Evolutionary conservation across 2,888 invertebrate species (phyloP).

Genomic region (Rhamphomyia laevipes): DNA sequence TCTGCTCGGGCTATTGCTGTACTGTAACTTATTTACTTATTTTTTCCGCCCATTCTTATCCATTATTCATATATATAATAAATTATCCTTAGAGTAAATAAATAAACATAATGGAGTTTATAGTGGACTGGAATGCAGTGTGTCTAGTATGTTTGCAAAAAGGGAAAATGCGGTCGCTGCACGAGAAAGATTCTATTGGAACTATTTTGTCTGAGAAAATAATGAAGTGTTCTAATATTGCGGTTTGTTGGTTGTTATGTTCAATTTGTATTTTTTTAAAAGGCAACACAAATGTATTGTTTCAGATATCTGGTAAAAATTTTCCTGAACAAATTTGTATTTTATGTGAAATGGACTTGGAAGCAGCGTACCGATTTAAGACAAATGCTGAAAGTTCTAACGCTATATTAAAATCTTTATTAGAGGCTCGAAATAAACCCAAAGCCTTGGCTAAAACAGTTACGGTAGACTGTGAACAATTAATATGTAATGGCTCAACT

Average conservation of each 20-base stretch:
- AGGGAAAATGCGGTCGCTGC: slow-evolving; percentile 14
- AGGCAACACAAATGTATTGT: no score
- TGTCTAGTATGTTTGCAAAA: slow-evolving; percentile 17
- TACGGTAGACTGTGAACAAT: no score
- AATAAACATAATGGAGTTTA: slow-evolving; percentile 3
- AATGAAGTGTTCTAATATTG: slow-evolving; percentile 12
- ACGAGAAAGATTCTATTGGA: slow-evolving; percentile 11
- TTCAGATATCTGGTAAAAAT: slow-evolving; percentile 1
- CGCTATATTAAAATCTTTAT: slow-evolving; percentile 15
- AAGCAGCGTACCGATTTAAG: slow-evolving; percentile 15
- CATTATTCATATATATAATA: no score
- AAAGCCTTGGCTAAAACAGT: no score
- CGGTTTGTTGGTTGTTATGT: slow-evolving; percentile 9
- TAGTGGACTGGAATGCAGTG: slow-evolving; percentile 13
- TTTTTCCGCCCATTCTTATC: no score
- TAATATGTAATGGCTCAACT: no score
- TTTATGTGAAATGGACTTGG: slow-evolving; percentile 14
- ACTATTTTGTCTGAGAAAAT: slow-evolving; percentile 13
- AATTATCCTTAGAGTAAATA: no score
- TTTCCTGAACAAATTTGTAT: slow-evolving; percentile 18
- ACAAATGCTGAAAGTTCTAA: slow-evolving; percentile 17
- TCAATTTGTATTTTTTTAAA: no score
- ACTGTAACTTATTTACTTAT: no score
- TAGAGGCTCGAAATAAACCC: no score
- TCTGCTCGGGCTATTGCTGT: no score